Conservation (phyloP, 2,888 invertebrate species). For the Bombylius major region DNA sequence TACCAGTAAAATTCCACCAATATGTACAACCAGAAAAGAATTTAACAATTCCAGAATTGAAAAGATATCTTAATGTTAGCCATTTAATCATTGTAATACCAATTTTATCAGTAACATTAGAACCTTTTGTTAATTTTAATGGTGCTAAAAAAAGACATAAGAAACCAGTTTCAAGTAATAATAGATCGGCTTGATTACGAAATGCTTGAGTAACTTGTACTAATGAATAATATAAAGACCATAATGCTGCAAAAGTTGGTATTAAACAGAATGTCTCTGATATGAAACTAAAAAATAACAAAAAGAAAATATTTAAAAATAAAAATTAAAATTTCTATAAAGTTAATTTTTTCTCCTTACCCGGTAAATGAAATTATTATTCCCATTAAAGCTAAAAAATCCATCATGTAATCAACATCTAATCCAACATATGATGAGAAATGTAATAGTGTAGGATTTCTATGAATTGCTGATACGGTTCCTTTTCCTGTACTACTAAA, state of each 20-base stretch:
- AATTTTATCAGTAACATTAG: slow-evolving; percentile 13
- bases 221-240: slow-evolving; percentile 60
- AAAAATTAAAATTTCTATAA: not conserved
- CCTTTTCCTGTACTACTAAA: slow-evolving; percentile 28
- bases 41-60: slow-evolving; percentile 59
- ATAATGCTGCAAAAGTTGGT: slow-evolving; percentile 48
- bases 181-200: slow-evolving; percentile 46
- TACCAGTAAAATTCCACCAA: slow-evolving; percentile 67
- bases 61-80: slow-evolving; percentile 59
- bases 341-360: slow-evolving; percentile 28
- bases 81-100: slow-evolving; percentile 41
- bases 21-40: slow-evolving; percentile 56
- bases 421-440: slow-evolving; percentile 52
- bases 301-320: not conserved
- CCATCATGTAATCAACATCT: slow-evolving; percentile 52
- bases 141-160: slow-evolving; percentile 58
- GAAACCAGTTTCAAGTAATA: slow-evolving; percentile 62
- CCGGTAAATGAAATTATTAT: slow-evolving; percentile 52
- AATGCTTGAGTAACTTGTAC: slow-evolving; percentile 58
- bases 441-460: slow-evolving; percentile 54
- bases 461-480: slow-evolving; percentile 33
- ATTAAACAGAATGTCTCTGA: slow-evolving; percentile 47
- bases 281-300: slow-evolving; percentile 38
- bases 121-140: slow-evolving; percentile 32
- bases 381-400: slow-evolving; percentile 51